Conservation (phyloP, 2,888 invertebrate species). For the Epistrophe grossulariae region DNA sequence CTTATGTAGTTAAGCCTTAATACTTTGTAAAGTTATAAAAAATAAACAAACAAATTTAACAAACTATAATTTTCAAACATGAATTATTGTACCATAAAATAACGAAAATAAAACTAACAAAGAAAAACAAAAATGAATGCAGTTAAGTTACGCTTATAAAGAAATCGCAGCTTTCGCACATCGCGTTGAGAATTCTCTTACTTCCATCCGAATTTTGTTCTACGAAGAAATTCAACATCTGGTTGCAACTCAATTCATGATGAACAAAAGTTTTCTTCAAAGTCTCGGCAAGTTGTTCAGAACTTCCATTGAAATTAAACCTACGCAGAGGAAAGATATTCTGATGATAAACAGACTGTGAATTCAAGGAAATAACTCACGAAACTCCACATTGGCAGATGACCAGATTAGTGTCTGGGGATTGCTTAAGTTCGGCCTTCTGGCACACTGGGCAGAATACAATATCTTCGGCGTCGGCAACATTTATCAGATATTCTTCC, state of each 20-base stretch:
- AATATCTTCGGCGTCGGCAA: slow-evolving; percentile 82
- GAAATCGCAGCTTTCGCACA: slow-evolving; percentile 81
- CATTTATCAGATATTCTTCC: slow-evolving; percentile 77
- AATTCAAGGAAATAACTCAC: slow-evolving; percentile 60
- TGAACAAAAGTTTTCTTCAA: slow-evolving; percentile 77
- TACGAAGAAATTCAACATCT: slow-evolving; percentile 79
- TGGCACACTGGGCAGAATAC: slow-evolving; percentile 86
- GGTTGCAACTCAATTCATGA: slow-evolving; percentile 78
- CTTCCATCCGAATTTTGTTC: slow-evolving; percentile 75
- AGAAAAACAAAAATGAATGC: neutral
- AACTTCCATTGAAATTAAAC: slow-evolving; percentile 77
- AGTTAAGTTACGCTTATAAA: slow-evolving; percentile 77
- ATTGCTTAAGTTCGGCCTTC: slow-evolving; percentile 82
- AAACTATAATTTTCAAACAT: slow-evolving; percentile 5
- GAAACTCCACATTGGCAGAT: slow-evolving; percentile 83
- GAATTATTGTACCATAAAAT: neutral
- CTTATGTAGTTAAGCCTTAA: too few relatives aligned
- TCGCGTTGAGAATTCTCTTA: slow-evolving; percentile 77
- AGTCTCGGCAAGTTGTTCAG: slow-evolving; percentile 68
- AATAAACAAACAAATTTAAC: neutral
- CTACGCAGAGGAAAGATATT: slow-evolving; percentile 43
- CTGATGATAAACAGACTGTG: neutral
- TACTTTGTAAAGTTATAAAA: neutral
- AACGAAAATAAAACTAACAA: neutral
- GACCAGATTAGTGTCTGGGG: slow-evolving; percentile 77